Evolutionary conservation across 2,888 invertebrate genomes (phyloP), one percentile per base, ranked within the genome.

Genomic region (Hemaris fuciformis): DNA sequence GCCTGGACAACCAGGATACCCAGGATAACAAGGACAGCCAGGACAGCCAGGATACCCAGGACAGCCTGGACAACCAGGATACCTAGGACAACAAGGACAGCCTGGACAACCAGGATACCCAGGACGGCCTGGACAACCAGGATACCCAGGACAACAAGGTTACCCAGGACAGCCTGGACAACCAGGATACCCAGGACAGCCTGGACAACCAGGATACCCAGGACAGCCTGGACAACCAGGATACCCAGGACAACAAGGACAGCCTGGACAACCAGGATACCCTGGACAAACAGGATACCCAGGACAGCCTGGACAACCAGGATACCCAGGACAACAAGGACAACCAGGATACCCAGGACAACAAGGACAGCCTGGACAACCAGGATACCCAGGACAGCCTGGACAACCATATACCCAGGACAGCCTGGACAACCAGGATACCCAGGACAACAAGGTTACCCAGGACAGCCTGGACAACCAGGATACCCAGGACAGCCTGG

Each of bases 111-210:
- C n/a, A n/a, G n/a, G n/a, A n/a, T n/a, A n/a, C n/a, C n/a, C n/a
- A n/a, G n/a, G n/a, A n/a, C n/a, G n/a, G n/a, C n/a, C n/a, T n/a
- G n/a, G n/a, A n/a, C n/a, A 20, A 10, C 87, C 88, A 0, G 91
- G 87, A 6, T 88, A 73, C 41, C 94, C 94, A 27, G 91, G 64
- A 0, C 3, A 60, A 1, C 68, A 66, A 41, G 66, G 67, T 0
- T 56, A 68, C 1, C 69, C 70, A 23, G 88, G 81, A 2, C 76
- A 78, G 4, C 88, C 87, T 0, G 69, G 70, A 0, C 25, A 61
- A 1, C 62, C 63, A 18, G 64, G 64, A 2, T 41, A 63, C 0
- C 67, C 64, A 25, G 64, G 65, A 0, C 41, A 66, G 0, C 56
- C 62, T 23, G 71, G 74, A 15, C 34, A 62, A 27, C 75, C 73